phyloP scores from a whole-genome alignment of 2,113 vertebrate genomes.

The Solea senegalensis region DNA sequence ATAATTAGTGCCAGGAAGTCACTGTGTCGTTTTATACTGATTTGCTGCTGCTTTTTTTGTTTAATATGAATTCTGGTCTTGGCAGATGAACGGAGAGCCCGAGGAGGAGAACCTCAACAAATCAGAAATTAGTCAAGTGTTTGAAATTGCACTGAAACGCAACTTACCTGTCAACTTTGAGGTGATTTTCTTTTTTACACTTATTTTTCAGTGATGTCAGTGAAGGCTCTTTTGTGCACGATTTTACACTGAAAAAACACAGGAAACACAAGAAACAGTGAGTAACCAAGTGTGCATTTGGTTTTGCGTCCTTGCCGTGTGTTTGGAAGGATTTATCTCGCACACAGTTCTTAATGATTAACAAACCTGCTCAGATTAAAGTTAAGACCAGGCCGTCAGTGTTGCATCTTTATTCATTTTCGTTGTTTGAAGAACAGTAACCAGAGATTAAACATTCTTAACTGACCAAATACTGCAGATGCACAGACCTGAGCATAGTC shows the following conservation, averaged over 20 bases:
- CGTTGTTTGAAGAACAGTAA: background rate
- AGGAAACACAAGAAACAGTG: too few species aligned
- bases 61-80: conserved; percentile 67
- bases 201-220: background rate
- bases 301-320: too few species aligned
- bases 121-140: conserved; percentile 99
- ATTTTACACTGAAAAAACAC: too few species aligned
- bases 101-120: conserved; percentile 98
- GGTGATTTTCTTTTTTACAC: conserved; percentile 73
- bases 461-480: background rate
- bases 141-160: conserved; percentile 98
- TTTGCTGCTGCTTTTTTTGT: conserved; percentile 1
- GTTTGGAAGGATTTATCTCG: too few species aligned
- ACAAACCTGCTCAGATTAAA: background rate
- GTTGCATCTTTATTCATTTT: background rate
- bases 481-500: background rate
- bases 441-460: background rate
- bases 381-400: too few species aligned
- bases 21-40: background rate
- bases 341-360: too few species aligned
- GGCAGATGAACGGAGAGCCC: conserved; percentile 90
- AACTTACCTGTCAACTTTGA: conserved; percentile 99
- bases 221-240: too few species aligned
- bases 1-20: background rate
- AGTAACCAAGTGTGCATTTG: too few species aligned